These are phyloP conservation scores for Phrynocephalus vlangalii DNA, from an alignment of 2,797 vertebrate species.

Conservation along the genomic window DNA sequence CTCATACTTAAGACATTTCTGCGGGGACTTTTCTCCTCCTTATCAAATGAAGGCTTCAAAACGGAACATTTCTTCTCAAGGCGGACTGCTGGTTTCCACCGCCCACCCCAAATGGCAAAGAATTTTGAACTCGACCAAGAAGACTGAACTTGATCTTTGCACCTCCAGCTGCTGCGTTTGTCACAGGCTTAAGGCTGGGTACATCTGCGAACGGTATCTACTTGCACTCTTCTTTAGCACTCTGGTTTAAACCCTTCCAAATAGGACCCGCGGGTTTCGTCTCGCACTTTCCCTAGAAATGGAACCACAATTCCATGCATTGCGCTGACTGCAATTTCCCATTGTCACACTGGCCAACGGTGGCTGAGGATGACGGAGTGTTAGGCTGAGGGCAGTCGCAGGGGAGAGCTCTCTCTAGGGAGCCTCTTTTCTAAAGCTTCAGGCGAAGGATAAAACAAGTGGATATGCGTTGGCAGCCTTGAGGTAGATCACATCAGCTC, in stretches of 20 bases:
- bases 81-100: neutral
- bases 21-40: neutral
- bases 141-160: neutral
- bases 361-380: neutral
- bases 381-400: neutral
- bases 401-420: neutral
- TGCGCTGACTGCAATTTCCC: no score
- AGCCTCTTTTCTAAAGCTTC: neutral
- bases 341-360: no score
- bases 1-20: no score
- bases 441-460: neutral
- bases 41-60: neutral
- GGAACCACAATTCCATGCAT: neutral
- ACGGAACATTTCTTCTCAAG: neutral
- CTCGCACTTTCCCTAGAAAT: neutral
- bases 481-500: conserved; percentile 3
- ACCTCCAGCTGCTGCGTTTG: neutral
- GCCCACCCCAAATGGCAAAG: neutral
- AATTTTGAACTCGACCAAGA: neutral
- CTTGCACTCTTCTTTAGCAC: neutral
- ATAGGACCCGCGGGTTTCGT: neutral
- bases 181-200: neutral
- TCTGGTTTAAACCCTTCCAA: neutral
- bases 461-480: neutral
- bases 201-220: neutral